Conservation (phyloP, 1,140 invertebrate genomes). For the Lepidurus apus region DNA sequence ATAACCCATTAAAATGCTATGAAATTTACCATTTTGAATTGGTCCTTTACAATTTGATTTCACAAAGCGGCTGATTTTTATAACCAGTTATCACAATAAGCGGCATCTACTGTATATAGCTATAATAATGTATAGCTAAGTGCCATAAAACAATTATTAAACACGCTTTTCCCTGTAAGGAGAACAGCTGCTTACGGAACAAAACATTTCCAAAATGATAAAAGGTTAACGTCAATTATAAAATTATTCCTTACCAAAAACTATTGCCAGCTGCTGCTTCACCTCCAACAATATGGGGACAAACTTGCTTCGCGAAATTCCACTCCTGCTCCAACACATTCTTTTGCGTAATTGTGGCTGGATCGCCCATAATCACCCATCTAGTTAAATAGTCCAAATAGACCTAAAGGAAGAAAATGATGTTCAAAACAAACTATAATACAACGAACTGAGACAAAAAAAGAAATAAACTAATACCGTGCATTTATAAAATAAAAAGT, state of each 20-base stretch:
- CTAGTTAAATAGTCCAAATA: constrained; percentile 69
- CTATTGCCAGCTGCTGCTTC: constrained; percentile 58
- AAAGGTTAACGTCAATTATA: not conserved
- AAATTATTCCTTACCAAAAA: constrained; percentile 54
- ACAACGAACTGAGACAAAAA: not conserved
- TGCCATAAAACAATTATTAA: too few relatives aligned
- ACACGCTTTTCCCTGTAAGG: too few relatives aligned
- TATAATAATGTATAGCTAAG: too few relatives aligned
- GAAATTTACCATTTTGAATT: too few relatives aligned
- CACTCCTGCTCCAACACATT: constrained; percentile 75
- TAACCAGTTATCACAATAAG: too few relatives aligned
- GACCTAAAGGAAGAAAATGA: constrained; percentile 43
- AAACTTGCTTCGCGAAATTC: constrained; percentile 64
- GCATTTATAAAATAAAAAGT: not conserved
- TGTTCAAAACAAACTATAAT: not conserved
- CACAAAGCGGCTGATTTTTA: too few relatives aligned
- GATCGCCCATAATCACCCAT: constrained; percentile 62
- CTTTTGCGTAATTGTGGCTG: constrained; percentile 59
- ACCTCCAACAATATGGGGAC: constrained; percentile 62
- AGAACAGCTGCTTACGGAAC: too few relatives aligned
- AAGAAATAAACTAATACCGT: not conserved
- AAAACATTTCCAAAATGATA: too few relatives aligned
- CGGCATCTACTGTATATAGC: too few relatives aligned
- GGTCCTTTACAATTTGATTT: too few relatives aligned
- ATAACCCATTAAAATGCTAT: too few relatives aligned